phyloP scores from a whole-genome alignment of 2,797 vertebrate genomes.

The Pseudochirops corinnae region DNA sequence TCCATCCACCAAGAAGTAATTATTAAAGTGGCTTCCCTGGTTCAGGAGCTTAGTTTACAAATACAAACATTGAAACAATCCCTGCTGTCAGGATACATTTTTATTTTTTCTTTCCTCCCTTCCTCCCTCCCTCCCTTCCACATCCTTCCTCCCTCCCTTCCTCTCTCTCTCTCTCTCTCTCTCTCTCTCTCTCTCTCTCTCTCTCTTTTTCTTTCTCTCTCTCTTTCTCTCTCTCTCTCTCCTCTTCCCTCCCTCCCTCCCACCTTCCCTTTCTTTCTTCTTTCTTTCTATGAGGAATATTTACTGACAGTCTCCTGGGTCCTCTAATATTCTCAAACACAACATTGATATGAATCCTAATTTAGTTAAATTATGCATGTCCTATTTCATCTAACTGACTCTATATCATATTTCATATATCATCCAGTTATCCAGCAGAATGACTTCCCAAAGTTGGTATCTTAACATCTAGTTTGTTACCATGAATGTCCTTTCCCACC shows the following conservation, averaged over 20 bases:
- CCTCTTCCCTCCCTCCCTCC: too few species aligned
- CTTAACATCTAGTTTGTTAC: not conserved
- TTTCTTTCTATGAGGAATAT: not conserved
- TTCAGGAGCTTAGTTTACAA: not conserved
- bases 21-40: not conserved
- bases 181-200: too few species aligned
- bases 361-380: not conserved
- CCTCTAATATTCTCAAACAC: not conserved
- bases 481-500: not conserved
- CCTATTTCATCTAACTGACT: too few species aligned
- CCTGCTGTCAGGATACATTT: not conserved
- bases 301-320: not conserved
- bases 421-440: too few species aligned
- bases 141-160: too few species aligned
- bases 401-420: too few species aligned
- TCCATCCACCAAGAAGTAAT: not conserved
- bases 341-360: not conserved
- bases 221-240: too few species aligned
- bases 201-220: too few species aligned
- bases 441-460: not conserved
- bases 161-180: fast-evolving
- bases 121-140: fast-evolving
- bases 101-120: too few species aligned
- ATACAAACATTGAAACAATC: not conserved
- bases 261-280: too few species aligned